Conservation (phyloP, 2,113 vertebrate genomes). For the Brevimyrus niger region DNA sequence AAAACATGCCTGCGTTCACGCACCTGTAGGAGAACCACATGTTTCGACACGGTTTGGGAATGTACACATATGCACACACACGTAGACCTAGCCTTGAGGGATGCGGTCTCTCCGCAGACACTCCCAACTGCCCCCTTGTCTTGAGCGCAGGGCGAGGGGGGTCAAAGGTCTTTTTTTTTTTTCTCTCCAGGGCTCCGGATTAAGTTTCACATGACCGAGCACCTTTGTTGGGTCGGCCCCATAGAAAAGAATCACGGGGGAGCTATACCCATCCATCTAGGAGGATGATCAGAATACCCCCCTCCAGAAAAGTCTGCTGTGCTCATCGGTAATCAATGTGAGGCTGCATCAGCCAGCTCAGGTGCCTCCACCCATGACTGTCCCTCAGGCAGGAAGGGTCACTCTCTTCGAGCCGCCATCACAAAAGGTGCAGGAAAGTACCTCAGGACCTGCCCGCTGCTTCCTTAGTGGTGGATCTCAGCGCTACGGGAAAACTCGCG, state of each 20-base stretch:
- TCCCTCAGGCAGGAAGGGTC: background rate
- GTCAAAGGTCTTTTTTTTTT: conserved; percentile 82
- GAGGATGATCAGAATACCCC: conserved; percentile 25
- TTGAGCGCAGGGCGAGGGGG: conserved; percentile 62
- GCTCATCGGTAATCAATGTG: conserved; percentile 17
- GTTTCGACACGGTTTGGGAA: background rate
- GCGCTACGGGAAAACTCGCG: background rate
- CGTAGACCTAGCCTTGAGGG: conserved; percentile 13
- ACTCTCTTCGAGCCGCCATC: background rate
- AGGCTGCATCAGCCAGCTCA: background rate
- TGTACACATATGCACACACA: conserved; percentile 36
- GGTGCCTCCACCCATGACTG: background rate
- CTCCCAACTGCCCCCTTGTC: conserved; percentile 51
- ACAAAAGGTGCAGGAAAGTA: background rate
- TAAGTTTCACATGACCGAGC: conserved; percentile 75
- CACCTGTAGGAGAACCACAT: background rate
- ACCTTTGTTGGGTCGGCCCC: conserved; percentile 77
- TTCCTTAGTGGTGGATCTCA: background rate
- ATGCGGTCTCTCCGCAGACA: conserved; percentile 41
- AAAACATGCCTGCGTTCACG: background rate
- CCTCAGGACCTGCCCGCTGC: background rate
- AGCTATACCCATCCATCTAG: conserved; percentile 64
- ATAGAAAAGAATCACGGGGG: conserved; percentile 64
- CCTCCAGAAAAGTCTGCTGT: background rate
- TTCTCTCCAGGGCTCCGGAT: conserved; percentile 71